Base-by-base conservation (phyloP, 2,797 vertebrate species). In the Trachops cirrhosus region DNA sequence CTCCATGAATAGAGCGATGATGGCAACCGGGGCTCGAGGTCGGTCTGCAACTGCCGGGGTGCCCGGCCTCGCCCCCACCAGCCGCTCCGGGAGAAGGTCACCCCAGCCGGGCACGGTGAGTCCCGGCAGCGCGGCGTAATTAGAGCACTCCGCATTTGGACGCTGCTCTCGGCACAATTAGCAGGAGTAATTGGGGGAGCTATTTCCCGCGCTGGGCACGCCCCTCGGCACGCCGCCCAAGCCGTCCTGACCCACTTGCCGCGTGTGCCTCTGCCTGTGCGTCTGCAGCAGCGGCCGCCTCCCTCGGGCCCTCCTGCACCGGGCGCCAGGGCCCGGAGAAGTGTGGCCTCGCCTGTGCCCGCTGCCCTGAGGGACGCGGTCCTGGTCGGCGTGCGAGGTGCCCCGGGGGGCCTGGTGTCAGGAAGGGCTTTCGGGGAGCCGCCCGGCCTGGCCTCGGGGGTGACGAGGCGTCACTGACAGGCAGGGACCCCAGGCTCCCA, bases 1-100 rank as follows among this genome's bases (percentile, higher is more conserved):
- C 89, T 96, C 86, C 97, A 98, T 97, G 98, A 98, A 98, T 98
- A 97, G 98, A 86, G 93, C 96, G 97, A 98, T 97, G 93, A 97
- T 97, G 97, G 97, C 97, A 97, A 67, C 70, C 95, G 86, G 91
- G 96, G 94, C 90, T 93, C 67, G 86, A 68, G 83, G 62, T 18
- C 54, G 62, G 86, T 92, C 93, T 92, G 80, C 75, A 54, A 64
- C 80, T 48, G 79, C 44, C 37, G 67, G 86, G 89, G 87, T 32
- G 86, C 89, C 94, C 29, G 52, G 94, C 96, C 86, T 74, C 24
- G 9, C 59, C 71, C 91, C 92, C 10, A 1, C 89, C 77, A 26
- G 14, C 21, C 75, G 37, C 86, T 91, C 75, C 22, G 54, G 75
- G 91, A 74, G 94, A 70, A 92, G 91, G 89, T 89, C 93, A 87